A percentile compares a stretch with the other conserved stretches of the same genome.
Conservation (phyloP, 2,888 invertebrate species). For the Thymelicus acteon region DNA sequence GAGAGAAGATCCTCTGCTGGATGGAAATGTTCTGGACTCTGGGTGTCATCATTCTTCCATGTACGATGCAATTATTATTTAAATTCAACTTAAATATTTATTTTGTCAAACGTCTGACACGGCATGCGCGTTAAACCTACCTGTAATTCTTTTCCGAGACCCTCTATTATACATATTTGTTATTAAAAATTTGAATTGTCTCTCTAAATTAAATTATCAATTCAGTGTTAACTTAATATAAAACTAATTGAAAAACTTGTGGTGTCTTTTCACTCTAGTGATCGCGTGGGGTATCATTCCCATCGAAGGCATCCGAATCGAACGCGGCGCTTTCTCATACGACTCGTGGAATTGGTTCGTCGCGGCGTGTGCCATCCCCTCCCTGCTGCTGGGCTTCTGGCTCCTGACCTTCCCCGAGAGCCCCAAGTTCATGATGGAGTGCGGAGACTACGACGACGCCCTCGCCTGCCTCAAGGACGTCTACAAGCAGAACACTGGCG, state of each 20-base stretch:
- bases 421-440: constrained; percentile 92
- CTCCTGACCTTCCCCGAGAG: constrained; percentile 91
- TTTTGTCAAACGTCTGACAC: too few species aligned
- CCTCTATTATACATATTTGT: too few species aligned
- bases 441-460: constrained; percentile 91
- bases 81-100: neutral
- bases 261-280: constrained; percentile 68
- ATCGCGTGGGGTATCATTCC: constrained; percentile 93
- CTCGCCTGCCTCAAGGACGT: constrained; percentile 88
- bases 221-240: too few species aligned
- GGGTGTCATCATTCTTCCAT: constrained; percentile 90
- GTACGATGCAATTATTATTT: constrained; percentile 70
- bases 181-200: too few species aligned
- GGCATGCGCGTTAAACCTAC: too few species aligned
- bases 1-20: constrained; percentile 93
- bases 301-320: constrained; percentile 85
- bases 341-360: constrained; percentile 94
- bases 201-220: too few species aligned
- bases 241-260: too few species aligned
- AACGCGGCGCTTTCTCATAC: constrained; percentile 86
- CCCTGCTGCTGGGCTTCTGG: constrained; percentile 88
- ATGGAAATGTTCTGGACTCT: constrained; percentile 94
- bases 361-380: constrained; percentile 89
- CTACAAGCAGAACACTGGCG: constrained; percentile 89
- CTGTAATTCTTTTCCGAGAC: too few species aligned